Base-by-base conservation (phyloP, 2,113 vertebrate species). In the Amphilophus citrinellus region DNA sequence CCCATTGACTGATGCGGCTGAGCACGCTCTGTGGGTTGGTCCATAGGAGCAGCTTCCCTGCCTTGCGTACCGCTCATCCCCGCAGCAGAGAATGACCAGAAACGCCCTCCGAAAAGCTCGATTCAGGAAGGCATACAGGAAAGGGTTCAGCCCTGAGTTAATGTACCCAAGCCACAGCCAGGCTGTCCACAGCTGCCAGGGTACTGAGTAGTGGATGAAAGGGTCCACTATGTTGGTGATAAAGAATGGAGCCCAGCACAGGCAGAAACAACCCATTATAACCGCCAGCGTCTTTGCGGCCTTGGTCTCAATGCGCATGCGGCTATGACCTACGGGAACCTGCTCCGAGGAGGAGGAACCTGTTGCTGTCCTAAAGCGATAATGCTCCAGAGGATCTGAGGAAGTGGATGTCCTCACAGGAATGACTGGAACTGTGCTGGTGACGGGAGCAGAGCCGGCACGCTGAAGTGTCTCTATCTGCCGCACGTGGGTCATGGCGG, bases 141-240 rank as follows among this genome's bases (percentile, higher is more conserved):
- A 96, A 3, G 96, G 96, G 90, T 97, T 97, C 79, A 97, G 86
- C 44, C 96, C 96, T 4, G 96, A 97, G 92, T 97, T 97, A 61
- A 97, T 94, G 80, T 97, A 97, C 27, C 96, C 96, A 1, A 97
- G 93, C 96, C 96, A 97, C 60, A 97, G 88, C 96, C 96, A 96
- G 35, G 96, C 94, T 35, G 95, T 96, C 96, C 96, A 97, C 82
- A 97, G 88, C 93, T 96, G 95, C 96, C 95, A 96, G 17, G 96
- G 96, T 47, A 96, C 96, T 1, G 94, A 94, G 88, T 96, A 97
- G 68, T 93, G 86, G 57, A 96, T 95, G 87, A 97, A 97, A n/a
- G 96, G 96, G 90, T 97, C 96, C 90, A 97, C 93, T 62, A 97
- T 88, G 2, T 96, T 97, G 66, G 96, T 96, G 84, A 97, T 92